Conservation (phyloP, 2,797 vertebrate species). For the Schizopygopsis pylzovi region DNA sequence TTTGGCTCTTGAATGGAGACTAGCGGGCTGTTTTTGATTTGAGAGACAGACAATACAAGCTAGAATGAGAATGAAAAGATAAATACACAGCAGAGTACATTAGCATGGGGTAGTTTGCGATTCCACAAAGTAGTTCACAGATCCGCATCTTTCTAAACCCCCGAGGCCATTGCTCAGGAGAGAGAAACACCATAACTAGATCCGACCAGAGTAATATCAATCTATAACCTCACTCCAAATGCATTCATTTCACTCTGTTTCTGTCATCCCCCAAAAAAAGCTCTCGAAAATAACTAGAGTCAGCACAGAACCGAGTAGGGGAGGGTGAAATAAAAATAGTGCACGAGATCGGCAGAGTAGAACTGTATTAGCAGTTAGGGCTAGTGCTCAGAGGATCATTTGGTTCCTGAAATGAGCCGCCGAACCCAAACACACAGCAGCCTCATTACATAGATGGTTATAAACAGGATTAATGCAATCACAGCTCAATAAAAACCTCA, state of each 20-base stretch:
- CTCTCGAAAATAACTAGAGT: conserved; percentile 64
- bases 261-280: conserved; percentile 51
- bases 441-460: conserved; percentile 60
- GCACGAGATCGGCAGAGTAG: conserved; percentile 39
- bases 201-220: conserved; percentile 69
- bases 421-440: conserved; percentile 57
- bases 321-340: not conserved
- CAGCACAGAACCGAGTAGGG: conserved; percentile 41
- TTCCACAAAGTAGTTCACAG: conserved; percentile 38
- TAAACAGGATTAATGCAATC: conserved; percentile 64
- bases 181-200: conserved; percentile 37
- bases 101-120: conserved; percentile 14
- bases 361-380: conserved; percentile 57
- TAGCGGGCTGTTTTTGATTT: not conserved
- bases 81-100: conserved; percentile 7
- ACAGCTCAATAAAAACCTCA: conserved; percentile 57
- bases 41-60: not conserved
- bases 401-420: conserved; percentile 57
- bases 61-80: not conserved
- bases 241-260: conserved; percentile 57
- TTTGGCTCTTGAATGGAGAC: not conserved
- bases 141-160: conserved; percentile 25
- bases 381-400: conserved; percentile 59
- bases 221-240: conserved; percentile 58
- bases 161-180: conserved; percentile 17